Conservation (phyloP, 2,888 invertebrate species). For the Ectobius pallidus region DNA sequence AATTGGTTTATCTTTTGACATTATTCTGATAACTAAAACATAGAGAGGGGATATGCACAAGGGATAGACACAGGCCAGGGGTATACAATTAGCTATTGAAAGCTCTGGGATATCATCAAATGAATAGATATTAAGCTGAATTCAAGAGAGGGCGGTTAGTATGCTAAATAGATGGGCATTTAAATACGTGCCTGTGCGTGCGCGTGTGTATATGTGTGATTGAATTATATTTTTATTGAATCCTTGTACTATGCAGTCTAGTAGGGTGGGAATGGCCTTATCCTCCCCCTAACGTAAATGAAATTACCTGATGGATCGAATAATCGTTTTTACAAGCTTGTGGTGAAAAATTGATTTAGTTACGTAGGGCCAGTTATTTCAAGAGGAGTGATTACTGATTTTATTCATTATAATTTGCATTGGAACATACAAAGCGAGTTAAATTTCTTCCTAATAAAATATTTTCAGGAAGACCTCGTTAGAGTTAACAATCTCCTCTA, state of each 20-base stretch:
- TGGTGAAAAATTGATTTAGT: too few species aligned
- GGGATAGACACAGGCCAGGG: constrained; percentile 1
- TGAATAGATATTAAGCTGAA: constrained; percentile 4
- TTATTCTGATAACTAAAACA: constrained; percentile 31
- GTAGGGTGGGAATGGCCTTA: background rate
- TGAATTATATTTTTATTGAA: constrained; percentile 17
- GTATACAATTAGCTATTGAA: constrained; percentile 21
- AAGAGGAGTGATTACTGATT: too few species aligned
- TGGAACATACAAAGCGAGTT: too few species aligned
- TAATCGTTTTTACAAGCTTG: too few species aligned
- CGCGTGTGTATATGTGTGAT: too few species aligned
- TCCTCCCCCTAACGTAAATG: too few species aligned
- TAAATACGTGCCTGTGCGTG: too few species aligned
- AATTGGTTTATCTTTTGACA: constrained; percentile 31
- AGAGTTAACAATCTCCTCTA: too few species aligned
- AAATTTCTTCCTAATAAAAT: too few species aligned
- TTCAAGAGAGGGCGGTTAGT: background rate
- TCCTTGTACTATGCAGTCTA: background rate
- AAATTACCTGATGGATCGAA: background rate
- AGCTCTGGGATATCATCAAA: background rate
- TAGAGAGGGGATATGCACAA: constrained; percentile 10
- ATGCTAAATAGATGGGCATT: background rate
- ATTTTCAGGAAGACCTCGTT: too few species aligned
- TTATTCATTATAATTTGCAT: too few species aligned
- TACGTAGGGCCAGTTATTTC: too few species aligned